Evolutionary conservation across 2,797 vertebrate species (phyloP).

Genomic region (Chrosomus eos): DNA sequence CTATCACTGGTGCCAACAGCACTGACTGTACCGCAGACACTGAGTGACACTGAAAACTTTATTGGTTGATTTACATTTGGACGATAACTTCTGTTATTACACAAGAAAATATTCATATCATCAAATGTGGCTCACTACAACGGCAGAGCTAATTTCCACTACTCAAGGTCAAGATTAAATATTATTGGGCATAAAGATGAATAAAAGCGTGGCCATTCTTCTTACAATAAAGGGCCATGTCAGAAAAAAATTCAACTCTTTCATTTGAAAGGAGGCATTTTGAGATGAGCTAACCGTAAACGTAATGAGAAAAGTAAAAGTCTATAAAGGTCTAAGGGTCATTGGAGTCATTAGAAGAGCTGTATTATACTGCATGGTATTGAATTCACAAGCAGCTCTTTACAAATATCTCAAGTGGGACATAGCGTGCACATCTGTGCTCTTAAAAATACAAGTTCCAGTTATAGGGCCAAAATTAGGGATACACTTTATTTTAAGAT

Average conservation of each 20-base stretch:
- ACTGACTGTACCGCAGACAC: constrained; percentile 14
- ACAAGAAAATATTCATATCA: constrained; percentile 7
- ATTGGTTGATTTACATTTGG: constrained; percentile 46
- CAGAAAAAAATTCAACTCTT: constrained; percentile 49
- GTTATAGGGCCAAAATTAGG: background rate
- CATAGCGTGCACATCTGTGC: background rate
- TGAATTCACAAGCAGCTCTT: constrained; percentile 19
- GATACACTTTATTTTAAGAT: no score
- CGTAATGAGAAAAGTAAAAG: constrained; percentile 38
- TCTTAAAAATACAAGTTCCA: background rate
- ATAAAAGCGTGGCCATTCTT: constrained; percentile 38
- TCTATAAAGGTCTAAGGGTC: constrained; percentile 19
- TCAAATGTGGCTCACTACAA: constrained; percentile 35
- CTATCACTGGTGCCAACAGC: constrained; percentile 6
- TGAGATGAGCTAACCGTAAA: constrained; percentile 42
- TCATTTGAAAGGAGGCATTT: constrained; percentile 23
- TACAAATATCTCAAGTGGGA: background rate
- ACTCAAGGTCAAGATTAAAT: constrained; percentile 58
- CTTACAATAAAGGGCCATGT: constrained; percentile 46
- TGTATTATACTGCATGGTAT: background rate
- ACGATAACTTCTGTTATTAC: constrained; percentile 11
- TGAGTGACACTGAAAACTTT: constrained; percentile 37
- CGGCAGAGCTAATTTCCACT: constrained; percentile 46
- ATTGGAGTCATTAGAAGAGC: constrained; percentile 6
- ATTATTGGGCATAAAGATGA: constrained; percentile 49